These are phyloP conservation scores for Chaetorhynchus papuensis DNA, from an alignment of 2,113 vertebrate species.

Conservation along the genomic window DNA sequence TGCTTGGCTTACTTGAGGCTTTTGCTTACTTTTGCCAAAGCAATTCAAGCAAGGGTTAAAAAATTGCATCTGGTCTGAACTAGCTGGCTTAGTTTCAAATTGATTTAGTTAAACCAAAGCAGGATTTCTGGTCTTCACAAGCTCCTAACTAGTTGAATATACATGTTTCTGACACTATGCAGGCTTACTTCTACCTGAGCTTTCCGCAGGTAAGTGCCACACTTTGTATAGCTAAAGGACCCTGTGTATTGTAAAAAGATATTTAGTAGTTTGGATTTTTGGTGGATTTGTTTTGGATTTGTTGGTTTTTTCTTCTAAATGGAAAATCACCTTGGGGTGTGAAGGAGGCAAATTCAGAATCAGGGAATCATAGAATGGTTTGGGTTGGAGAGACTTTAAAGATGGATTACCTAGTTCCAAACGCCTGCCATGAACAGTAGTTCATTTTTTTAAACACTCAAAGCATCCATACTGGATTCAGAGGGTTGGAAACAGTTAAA, in stretches of 20 bases:
- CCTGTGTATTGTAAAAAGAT: not conserved
- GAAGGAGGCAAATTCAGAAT: not conserved
- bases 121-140: not conserved
- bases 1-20: not conserved
- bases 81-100: not conserved
- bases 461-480: not conserved
- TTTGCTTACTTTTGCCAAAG: not conserved
- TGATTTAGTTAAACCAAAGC: not conserved
- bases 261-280: not conserved
- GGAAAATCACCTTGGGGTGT: not conserved
- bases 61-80: not conserved
- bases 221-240: not conserved
- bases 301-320: not conserved
- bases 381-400: not conserved
- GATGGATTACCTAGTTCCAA: not conserved
- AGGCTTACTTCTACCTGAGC: not conserved
- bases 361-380: not conserved
- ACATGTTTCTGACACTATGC: not conserved
- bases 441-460: not conserved
- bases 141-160: not conserved
- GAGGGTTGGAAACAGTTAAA: not conserved
- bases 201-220: not conserved
- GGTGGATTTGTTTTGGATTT: not conserved
- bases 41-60: not conserved
- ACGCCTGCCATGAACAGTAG: not conserved